Evolutionary conservation across 1,140 invertebrate genomes (phyloP).

Genomic region (Brachionus asplanchnoidis): DNA sequence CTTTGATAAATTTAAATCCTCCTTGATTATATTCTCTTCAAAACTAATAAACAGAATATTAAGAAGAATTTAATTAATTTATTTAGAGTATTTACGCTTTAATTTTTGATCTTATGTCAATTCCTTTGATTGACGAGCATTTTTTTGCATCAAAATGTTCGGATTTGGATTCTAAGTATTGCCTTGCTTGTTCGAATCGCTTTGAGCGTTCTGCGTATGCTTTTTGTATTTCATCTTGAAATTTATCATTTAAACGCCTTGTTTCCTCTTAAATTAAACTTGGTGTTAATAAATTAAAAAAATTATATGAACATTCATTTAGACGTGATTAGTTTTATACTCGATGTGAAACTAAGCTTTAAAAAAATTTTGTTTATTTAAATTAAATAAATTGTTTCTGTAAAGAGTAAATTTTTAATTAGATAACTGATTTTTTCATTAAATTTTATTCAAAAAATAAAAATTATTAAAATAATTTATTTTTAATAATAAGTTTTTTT

Average conservation of each 20-base stretch:
- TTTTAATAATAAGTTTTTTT: no score
- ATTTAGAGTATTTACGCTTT: not conserved
- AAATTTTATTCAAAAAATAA: no score
- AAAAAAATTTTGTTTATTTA: no score
- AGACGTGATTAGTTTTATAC: no score
- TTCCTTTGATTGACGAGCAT: not conserved
- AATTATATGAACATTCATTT: no score
- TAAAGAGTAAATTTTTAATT: no score
- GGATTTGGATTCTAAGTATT: not conserved
- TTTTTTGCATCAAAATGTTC: not conserved
- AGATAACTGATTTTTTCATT: no score
- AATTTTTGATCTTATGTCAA: not conserved
- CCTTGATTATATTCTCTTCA: not conserved
- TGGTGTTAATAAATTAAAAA: no score
- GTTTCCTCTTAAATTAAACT: not conserved
- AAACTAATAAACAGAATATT: not conserved
- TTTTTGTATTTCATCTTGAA: conserved; percentile 10
- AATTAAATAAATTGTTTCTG: no score
- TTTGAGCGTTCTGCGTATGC: not conserved
- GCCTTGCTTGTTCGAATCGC: not conserved
- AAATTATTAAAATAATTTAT: no score
- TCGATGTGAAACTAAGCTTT: no score
- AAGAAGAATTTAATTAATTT: not conserved
- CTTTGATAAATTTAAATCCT: not conserved
- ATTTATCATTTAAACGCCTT: not conserved